Base-by-base conservation (phyloP, 2,797 vertebrate species). In the Megaceryle alcyon region DNA sequence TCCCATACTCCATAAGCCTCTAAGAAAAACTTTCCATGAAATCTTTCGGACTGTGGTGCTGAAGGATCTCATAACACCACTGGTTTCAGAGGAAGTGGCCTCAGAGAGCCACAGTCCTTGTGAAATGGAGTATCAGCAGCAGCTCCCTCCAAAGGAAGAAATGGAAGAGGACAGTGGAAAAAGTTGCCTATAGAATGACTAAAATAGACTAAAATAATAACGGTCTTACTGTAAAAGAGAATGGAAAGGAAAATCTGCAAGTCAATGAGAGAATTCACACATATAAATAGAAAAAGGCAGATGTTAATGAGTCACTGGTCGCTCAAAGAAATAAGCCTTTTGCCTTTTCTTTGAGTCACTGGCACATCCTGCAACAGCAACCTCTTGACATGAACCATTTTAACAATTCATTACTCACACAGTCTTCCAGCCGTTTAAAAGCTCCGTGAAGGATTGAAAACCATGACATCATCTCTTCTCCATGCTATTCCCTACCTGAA, bases 211-310 rank as follows among this genome's bases (percentile, higher is more conserved):
- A 64, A 59, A 77, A 54, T 54, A 68, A 70, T 37, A 86, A 88
- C 9, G 51, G 83, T 13, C 63, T 86, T 92, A 78, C 92, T 83
- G 88, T 96, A 90, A 93, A 87, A 87, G 54, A 91, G 79, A 91
- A 86, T 73, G 82, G 92, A 94, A 95, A 94, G 54, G 71, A 94
- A 96, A 95, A 94, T 80, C 84, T 92, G 54, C 68, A 90, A 93
- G 75, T 95, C 94, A 95, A 85, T 84, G 87, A 90, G 77, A 86
- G 90, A 92, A 95, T 94, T 97, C 94, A 96, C 57, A 61, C 26
- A 8, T 73, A 92, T 71, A 90, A 97, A 96, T 57, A 94, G 96
- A 86, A 93, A 85, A 91, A 89, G 69, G 80, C 97, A 94, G 86
- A 91, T 89, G 94, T 80, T 88, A 64, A 10, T 96, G 96, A 97